Conservation (phyloP, 1,140 invertebrate genomes). For the Agrypnia vestita region DNA sequence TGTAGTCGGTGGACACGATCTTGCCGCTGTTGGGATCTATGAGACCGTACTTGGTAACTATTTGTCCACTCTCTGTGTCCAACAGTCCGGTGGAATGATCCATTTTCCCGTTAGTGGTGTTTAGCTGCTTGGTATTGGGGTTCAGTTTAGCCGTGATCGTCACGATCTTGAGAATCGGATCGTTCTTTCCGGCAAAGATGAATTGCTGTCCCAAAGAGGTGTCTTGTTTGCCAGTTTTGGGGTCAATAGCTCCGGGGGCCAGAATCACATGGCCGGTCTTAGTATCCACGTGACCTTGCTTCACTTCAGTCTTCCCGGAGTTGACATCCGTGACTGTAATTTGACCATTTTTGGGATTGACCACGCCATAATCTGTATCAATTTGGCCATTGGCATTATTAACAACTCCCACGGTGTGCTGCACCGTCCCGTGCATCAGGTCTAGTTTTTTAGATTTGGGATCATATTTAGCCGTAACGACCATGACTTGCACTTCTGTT, state of each 20-base stretch:
- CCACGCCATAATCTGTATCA: constrained; percentile 75
- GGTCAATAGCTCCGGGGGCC: constrained; percentile 72
- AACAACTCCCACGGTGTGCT: constrained; percentile 72
- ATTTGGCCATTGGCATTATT: constrained; percentile 74
- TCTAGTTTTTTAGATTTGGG: constrained; percentile 74
- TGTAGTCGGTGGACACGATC: constrained; percentile 72
- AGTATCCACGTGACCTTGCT: constrained; percentile 71
- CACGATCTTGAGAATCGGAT: constrained; percentile 73
- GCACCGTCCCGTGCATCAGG: constrained; percentile 73
- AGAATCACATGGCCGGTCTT: constrained; percentile 75
- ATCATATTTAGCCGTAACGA: constrained; percentile 74
- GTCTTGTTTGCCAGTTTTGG: constrained; percentile 71
- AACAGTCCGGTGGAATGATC: constrained; percentile 74
- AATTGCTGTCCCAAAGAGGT: constrained; percentile 71
- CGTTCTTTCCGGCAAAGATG: constrained; percentile 72
- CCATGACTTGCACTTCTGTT: constrained; percentile 74
- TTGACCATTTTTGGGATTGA: constrained; percentile 74
- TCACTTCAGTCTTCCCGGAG: constrained; percentile 72
- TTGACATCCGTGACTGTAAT: constrained; percentile 70
- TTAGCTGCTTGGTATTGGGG: constrained; percentile 73
- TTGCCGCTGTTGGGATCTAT: constrained; percentile 75
- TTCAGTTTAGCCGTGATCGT: constrained; percentile 76
- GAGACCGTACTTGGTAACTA: constrained; percentile 75
- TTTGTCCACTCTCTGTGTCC: constrained; percentile 74
- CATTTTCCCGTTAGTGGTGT: constrained; percentile 73